Conservation (phyloP, 2,797 vertebrate genomes). For the Ciconia nigra region DNA sequence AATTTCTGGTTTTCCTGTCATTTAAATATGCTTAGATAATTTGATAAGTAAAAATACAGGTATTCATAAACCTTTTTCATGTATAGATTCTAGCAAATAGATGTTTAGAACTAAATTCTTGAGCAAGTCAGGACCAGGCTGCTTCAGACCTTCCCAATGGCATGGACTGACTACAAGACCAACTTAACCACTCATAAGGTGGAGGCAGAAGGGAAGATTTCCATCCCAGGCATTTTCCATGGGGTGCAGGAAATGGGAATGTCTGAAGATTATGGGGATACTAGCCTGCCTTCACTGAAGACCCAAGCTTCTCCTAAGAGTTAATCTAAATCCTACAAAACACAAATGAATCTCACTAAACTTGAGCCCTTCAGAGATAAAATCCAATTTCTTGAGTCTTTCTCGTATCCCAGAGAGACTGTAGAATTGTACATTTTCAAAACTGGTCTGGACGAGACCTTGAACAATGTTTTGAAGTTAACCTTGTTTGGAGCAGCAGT, state of each 20-base stretch:
- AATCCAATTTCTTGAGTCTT: background rate
- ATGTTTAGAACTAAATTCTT: background rate
- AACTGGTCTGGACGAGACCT: background rate
- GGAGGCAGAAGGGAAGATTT: background rate
- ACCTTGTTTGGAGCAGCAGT: background rate
- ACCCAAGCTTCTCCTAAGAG: background rate
- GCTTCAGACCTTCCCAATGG: background rate
- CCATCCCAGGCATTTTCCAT: background rate
- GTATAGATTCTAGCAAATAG: background rate
- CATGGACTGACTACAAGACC: background rate
- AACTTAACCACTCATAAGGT: background rate
- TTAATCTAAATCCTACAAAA: background rate
- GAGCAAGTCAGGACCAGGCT: background rate
- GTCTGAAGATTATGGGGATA: background rate
- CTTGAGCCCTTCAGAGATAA: background rate
- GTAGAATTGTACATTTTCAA: background rate
- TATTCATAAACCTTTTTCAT: background rate
- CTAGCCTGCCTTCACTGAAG: background rate
- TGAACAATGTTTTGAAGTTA: background rate
- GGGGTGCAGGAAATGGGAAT: background rate
- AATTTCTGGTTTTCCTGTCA: background rate
- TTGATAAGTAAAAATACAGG: background rate
- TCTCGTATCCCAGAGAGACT: background rate
- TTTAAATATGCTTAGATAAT: background rate
- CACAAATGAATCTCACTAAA: background rate